These are phyloP conservation scores for Macrotrachela quadricornifera DNA, from an alignment of 1,140 invertebrate species.

Conservation along the genomic window DNA sequence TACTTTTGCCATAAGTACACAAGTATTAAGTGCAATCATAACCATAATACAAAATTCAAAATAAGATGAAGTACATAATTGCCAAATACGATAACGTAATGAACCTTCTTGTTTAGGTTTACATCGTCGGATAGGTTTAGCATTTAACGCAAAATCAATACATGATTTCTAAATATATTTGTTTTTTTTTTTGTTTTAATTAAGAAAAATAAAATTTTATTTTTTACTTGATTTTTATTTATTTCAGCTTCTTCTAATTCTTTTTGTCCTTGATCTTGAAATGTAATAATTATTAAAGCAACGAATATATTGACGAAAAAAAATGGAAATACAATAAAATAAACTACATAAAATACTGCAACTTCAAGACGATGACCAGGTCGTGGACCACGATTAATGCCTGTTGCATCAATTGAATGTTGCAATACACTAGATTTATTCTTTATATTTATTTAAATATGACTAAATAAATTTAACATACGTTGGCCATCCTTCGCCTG, in stretches of 20 bases:
- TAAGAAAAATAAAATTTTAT: not conserved
- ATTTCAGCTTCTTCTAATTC: slow-evolving; percentile 91
- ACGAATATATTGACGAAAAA: slow-evolving; percentile 99
- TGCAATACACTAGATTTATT: slow-evolving; percentile 58
- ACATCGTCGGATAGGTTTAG: slow-evolving; percentile 80
- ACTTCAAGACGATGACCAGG: slow-evolving; percentile 95
- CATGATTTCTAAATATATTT: slow-evolving; percentile 71
- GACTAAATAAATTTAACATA: slow-evolving; percentile 31
- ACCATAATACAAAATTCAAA: slow-evolving; percentile 99
- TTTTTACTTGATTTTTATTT: slow-evolving; percentile 87
- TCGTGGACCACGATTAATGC: slow-evolving; percentile 81
- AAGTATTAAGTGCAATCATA: slow-evolving; percentile 90
- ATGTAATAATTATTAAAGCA: slow-evolving; percentile 99
- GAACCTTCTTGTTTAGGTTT: slow-evolving; percentile 95
- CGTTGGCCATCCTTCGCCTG: slow-evolving; percentile 94
- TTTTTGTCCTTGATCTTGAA: slow-evolving; percentile 99
- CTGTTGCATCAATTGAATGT: slow-evolving; percentile 95
- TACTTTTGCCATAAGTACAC: too few relatives aligned
- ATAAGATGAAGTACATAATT: slow-evolving; percentile 81
- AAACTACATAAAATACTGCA: slow-evolving; percentile 99
- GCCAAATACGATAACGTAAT: slow-evolving; percentile 86
- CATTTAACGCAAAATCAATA: slow-evolving; percentile 98
- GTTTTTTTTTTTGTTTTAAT: not conserved
- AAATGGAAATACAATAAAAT: slow-evolving; percentile 99
- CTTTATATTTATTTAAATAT: not conserved